Base-by-base conservation (phyloP, 2,888 invertebrate species). In the Drosophila peninsularis region DNA sequence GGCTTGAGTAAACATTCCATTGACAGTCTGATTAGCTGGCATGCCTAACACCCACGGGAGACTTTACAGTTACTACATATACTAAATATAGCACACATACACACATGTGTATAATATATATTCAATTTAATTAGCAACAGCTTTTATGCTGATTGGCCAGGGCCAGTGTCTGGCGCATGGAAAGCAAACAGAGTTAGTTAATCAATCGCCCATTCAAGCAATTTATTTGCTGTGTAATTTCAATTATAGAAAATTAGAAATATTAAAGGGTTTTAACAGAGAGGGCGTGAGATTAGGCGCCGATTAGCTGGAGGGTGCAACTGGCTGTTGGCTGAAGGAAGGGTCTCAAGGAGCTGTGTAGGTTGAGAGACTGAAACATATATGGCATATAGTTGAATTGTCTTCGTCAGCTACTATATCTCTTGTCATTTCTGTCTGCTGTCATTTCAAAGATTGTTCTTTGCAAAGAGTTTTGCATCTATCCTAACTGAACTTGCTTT, bases 1-100 rank as follows among this genome's bases (percentile, higher is more conserved):
- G 82, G 86, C 68, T 82, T 79, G 30, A 71, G 74, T 82, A 79
- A 82, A 85, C 77, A 84, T 55, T 45, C 55, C 52, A 54, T 50
- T 67, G 69, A 52, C 64, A 36, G 54, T 52, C 52, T 67, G 69
- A 73, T 84, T 75, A 78, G 57, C 76, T 68, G 54, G 45, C 45
- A 27, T 62, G 41, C 45, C 49, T 42, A 62, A 45, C 32, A 27
- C 39, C 19, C 62, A 56, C 68, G 24, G 47, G 50, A 57, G 68
- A 78, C 49, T 58, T 60, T 62, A 64, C 47, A 78, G 34, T 50
- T 34, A 30, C 24, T 11, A 34, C 19, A 30, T 5, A 19, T 14
- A 19, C 24, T 50, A 60, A 30, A 50, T 63, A 0, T 19, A 24
- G 34, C 21, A 34, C 14, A 50, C 13, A 9, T 24, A n/a, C n/a